Evolutionary conservation across 2,113 vertebrate species (phyloP).

Genomic region (Rhinopomastus cyanomelas): DNA sequence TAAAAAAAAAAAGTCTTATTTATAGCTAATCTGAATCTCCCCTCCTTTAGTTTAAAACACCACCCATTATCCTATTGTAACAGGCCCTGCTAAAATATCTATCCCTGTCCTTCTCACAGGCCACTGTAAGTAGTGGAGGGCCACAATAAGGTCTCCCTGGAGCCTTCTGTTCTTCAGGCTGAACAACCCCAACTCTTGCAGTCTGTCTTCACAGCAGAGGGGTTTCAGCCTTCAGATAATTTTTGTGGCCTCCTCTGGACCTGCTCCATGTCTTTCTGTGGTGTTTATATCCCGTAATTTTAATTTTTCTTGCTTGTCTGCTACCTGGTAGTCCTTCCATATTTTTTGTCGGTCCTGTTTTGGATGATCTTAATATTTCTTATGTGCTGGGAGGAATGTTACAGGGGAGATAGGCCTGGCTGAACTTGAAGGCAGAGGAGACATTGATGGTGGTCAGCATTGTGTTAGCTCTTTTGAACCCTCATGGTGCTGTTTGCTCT

Average conservation of each 20-base stretch:
- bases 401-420: not conserved
- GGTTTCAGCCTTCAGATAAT: not conserved
- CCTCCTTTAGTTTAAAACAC: too few species aligned
- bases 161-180: not conserved
- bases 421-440: not conserved
- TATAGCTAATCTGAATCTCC: not conserved
- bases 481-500: not conserved
- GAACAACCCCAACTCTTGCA: not conserved
- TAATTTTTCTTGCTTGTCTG: not conserved
- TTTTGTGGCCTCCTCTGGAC: not conserved
- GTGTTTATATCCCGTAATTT: accelerated
- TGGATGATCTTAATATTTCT: not conserved
- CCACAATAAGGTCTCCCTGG: accelerated
- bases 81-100: not conserved
- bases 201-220: not conserved
- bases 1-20: not conserved
- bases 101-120: not conserved
- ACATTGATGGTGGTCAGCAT: not conserved
- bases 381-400: not conserved
- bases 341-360: not conserved
- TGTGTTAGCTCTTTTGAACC: not conserved
- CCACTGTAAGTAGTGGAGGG: not conserved
- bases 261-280: accelerated
- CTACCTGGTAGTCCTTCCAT: not conserved
- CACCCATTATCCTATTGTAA: too few species aligned